Evolutionary conservation across 1,140 invertebrate genomes (phyloP).

Genomic region (Colletes latitarsis): DNA sequence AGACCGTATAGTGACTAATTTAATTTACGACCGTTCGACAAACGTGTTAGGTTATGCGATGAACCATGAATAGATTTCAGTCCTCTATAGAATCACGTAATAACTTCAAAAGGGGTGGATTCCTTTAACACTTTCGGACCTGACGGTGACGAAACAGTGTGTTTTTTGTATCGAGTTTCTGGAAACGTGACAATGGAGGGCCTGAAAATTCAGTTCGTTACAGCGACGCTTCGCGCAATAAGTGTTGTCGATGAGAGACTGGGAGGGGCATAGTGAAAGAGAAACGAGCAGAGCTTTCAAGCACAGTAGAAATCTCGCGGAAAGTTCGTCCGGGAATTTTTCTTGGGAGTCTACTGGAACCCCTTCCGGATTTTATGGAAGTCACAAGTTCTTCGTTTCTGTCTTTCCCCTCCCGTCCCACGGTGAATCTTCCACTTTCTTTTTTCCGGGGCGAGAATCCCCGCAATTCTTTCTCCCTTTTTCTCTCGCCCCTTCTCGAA

Average conservation of each 20-base stretch:
- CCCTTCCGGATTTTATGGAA: slow-evolving; percentile 66
- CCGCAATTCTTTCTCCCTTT: slow-evolving; percentile 33
- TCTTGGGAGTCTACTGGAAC: slow-evolving; percentile 53
- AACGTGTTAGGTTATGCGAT: slow-evolving; percentile 5
- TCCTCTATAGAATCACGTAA: background rate
- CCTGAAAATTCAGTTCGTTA: slow-evolving; percentile 34
- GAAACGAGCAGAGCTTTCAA: slow-evolving; percentile 51
- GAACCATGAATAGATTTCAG: slow-evolving; percentile 17
- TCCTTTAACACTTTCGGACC: too few relatives aligned
- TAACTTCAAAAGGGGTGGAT: too few relatives aligned
- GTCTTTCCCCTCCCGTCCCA: background rate
- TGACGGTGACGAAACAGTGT: background rate
- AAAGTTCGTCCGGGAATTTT: slow-evolving; percentile 66
- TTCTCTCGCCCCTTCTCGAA: background rate
- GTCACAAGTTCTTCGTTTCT: slow-evolving; percentile 69
- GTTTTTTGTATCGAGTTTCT: too few relatives aligned
- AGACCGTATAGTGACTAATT: background rate
- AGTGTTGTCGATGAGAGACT: background rate
- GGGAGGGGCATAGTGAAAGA: slow-evolving; percentile 14
- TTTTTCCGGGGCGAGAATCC: background rate
- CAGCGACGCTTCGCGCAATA: background rate
- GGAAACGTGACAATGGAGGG: background rate
- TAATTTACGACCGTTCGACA: slow-evolving; percentile 10
- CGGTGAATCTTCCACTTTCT: background rate
- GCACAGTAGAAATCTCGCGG: slow-evolving; percentile 63